A percentile compares a stretch with the other conserved stretches of the same genome.
phyloP scores from a whole-genome alignment of 2,797 vertebrate genomes.

The Scyliorhinus canicula region DNA sequence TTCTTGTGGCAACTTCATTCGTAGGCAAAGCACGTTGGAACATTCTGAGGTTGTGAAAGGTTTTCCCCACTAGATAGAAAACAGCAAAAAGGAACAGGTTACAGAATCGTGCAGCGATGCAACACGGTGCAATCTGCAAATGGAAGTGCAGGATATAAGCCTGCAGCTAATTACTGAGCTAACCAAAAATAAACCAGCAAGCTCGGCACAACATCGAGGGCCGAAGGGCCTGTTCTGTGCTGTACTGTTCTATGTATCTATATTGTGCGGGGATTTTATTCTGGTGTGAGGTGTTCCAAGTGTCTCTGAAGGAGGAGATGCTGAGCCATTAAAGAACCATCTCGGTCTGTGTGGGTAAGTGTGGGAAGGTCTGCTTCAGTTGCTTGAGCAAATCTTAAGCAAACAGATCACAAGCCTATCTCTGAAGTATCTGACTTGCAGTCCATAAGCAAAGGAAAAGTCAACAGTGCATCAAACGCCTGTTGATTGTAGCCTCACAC shows the following conservation, averaged over 20 bases:
- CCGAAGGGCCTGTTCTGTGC: no score
- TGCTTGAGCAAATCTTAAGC: background rate
- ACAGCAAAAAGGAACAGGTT: background rate
- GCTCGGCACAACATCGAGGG: no score
- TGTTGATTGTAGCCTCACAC: slow-evolving; percentile 15
- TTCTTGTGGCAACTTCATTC: no score
- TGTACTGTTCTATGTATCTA: no score
- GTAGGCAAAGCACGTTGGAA: background rate
- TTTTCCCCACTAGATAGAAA: background rate
- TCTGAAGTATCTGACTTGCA: background rate
- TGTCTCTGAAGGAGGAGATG: background rate
- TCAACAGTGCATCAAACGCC: slow-evolving; percentile 9
- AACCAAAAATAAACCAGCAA: background rate
- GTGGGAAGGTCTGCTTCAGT: slow-evolving; percentile 6
- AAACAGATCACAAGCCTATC: background rate
- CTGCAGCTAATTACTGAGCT: background rate
- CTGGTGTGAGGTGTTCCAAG: background rate
- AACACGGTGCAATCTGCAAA: background rate
- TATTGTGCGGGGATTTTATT: background rate
- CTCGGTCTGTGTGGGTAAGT: background rate
- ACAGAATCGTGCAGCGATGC: background rate
- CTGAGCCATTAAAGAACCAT: background rate
- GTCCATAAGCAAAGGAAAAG: background rate
- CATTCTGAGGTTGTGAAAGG: background rate
- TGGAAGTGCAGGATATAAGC: background rate